Evolutionary conservation across 1,140 invertebrate species (phyloP).

Genomic region (Apis florea): DNA sequence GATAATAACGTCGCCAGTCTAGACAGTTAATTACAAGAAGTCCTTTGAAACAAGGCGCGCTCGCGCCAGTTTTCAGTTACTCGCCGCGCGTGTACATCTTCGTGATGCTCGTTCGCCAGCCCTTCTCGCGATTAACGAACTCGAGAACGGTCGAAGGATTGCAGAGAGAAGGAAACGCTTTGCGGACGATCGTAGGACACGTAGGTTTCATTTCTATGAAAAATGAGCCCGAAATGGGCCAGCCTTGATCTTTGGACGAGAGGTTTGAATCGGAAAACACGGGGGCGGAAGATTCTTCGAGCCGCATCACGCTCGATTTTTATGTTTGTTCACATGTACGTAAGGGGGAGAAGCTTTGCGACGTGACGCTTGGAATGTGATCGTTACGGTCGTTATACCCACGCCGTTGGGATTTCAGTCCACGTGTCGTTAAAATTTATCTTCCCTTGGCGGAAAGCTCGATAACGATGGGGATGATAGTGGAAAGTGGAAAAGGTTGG

Average conservation of each 20-base stretch:
- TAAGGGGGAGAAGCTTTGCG: background rate
- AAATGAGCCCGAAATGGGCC: background rate
- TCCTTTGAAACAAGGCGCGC: constrained; percentile 57
- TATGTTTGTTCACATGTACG: background rate
- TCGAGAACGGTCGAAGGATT: constrained; percentile 22
- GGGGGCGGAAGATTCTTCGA: background rate
- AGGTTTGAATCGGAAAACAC: background rate
- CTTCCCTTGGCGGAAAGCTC: background rate
- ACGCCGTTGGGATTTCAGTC: background rate
- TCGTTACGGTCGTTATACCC: background rate
- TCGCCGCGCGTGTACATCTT: constrained; percentile 18
- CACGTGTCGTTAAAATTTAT: background rate
- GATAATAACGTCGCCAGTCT: constrained; percentile 69
- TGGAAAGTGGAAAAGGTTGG: too few relatives aligned
- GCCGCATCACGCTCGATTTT: background rate
- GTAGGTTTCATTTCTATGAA: background rate
- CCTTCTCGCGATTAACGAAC: constrained; percentile 30
- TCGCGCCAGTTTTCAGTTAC: constrained; percentile 32
- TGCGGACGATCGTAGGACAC: background rate
- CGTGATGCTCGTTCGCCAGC: background rate
- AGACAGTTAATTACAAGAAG: constrained; percentile 71
- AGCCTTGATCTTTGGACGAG: background rate
- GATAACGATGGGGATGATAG: too few relatives aligned
- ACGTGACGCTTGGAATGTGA: background rate
- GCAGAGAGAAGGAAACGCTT: background rate